phyloP scores from a whole-genome alignment of 1,140 invertebrate species.

The Telenomus remus region DNA sequence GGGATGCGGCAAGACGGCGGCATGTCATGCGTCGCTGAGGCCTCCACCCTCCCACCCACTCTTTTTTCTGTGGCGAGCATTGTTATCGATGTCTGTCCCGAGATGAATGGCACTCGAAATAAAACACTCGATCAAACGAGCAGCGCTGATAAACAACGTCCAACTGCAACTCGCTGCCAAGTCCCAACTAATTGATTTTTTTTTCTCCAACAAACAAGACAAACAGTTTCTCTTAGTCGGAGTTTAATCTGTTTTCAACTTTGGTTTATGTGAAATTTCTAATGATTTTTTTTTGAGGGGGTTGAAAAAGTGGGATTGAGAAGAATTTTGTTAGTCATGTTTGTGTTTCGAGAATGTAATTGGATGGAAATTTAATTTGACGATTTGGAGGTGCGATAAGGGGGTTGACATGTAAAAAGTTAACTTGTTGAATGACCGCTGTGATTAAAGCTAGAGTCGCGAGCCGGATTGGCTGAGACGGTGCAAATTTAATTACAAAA shows the following conservation, averaged over 20 bases:
- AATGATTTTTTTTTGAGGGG: too few relatives aligned
- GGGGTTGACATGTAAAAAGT: constrained; percentile 5
- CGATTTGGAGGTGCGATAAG: too few relatives aligned
- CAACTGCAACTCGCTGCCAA: neutral
- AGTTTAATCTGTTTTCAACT: too few relatives aligned
- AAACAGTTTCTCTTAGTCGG: too few relatives aligned
- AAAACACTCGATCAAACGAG: constrained; percentile 25
- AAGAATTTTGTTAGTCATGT: too few relatives aligned
- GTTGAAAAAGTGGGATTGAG: too few relatives aligned
- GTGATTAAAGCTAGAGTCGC: constrained; percentile 3
- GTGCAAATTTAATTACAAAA: constrained; percentile 31
- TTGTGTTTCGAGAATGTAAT: too few relatives aligned
- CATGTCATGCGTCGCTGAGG: neutral
- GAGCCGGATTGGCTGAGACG: constrained; percentile 17
- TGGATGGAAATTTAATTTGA: too few relatives aligned
- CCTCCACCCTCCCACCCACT: neutral
- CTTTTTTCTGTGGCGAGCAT: neutral
- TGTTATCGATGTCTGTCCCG: constrained; percentile 22
- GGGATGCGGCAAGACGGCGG: constrained; percentile 5
- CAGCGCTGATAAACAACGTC: constrained; percentile 12
- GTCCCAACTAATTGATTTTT: neutral
- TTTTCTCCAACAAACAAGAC: too few relatives aligned
- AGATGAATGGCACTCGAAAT: constrained; percentile 26
- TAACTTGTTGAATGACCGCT: constrained; percentile 41
- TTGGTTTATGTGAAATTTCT: too few relatives aligned